Conservation (phyloP, 1,140 invertebrate genomes). For the Stenopsyche tienmushanensis region DNA sequence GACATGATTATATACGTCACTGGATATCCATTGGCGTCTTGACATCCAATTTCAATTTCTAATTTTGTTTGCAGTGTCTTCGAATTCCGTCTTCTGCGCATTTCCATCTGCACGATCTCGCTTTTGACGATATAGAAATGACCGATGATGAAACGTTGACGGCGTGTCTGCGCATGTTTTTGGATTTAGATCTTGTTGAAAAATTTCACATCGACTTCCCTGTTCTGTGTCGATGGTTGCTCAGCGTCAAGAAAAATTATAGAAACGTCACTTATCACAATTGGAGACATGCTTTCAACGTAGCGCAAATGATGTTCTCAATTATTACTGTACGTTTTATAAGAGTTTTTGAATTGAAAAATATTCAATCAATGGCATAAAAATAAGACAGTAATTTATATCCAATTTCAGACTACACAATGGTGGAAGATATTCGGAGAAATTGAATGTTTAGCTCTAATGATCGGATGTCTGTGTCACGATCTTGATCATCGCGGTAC, state of each 20-base stretch:
- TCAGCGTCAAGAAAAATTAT: conserved; percentile 96
- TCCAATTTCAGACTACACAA: conserved; percentile 69
- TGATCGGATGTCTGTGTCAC: conserved; percentile 95
- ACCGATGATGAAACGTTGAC: conserved; percentile 83
- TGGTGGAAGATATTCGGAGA: conserved; percentile 92
- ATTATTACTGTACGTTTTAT: conserved; percentile 77
- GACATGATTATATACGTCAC: background rate
- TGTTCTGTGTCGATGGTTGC: conserved; percentile 84
- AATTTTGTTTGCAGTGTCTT: conserved; percentile 55
- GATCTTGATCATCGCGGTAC: conserved; percentile 95
- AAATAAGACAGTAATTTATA: background rate
- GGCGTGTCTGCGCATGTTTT: conserved; percentile 87
- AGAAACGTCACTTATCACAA: conserved; percentile 95
- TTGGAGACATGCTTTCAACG: conserved; percentile 95
- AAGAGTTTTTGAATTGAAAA: background rate
- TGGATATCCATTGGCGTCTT: too few relatives aligned
- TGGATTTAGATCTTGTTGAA: conserved; percentile 87
- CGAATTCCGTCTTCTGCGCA: conserved; percentile 81
- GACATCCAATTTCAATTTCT: background rate
- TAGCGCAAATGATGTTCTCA: conserved; percentile 95
- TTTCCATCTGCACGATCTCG: conserved; percentile 80
- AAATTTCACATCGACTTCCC: conserved; percentile 89
- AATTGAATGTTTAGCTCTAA: conserved; percentile 88
- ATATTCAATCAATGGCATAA: background rate
- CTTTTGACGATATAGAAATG: conserved; percentile 84